Base-by-base conservation (phyloP, 2,113 vertebrate species). In the Dicrurus megarhynchus region DNA sequence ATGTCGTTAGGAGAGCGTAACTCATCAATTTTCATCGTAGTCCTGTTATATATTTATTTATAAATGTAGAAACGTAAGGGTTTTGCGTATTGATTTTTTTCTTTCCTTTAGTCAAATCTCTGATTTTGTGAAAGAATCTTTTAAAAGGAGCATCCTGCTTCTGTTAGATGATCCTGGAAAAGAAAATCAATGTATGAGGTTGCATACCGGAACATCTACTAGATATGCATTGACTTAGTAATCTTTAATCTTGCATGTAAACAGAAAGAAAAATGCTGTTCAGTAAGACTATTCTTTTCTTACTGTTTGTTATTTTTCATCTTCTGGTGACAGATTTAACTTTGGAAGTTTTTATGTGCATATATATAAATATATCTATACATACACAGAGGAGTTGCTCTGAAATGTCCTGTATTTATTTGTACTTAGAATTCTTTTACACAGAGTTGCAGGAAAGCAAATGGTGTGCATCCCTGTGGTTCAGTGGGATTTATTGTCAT, bases 231-330 rank as follows among this genome's bases (percentile, higher is more conserved):
- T 94, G 87, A 69, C 64, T 81, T 91, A 73, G 49, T 90, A 90
- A 57, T 93, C 89, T 78, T 95, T 96, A 46, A 84, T 76, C 42
- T 7, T 84, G 14, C 42, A 33, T 93, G 68, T 84, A 94, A 97
- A 87, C 56, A 53, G 91, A 32, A 89, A 65, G 42, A 71, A 84
- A 78, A 87, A 78, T 57, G 11, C n/a, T 47, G 27, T 89, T 91
- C 55, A 17, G 5, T 55, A 65, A 52, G 56, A 22, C 67, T 61
- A 2, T 52, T 65, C 52, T 50, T 15, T 73, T 44, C 23, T 49
- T 65, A 23, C 50, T 23, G 2, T 46, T 82, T 13, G 5, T 56
- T 70, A 11, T 77, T 77, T 70, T 93, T 92, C 16, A 37, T 84
- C 10, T 24, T 69, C 49, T 84, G 5, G 19, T 77, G 60, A 70